Percentiles rank a stretch among this genome's conserved stretches.
These are phyloP conservation scores for Philopotamus ludificatus DNA, from an alignment of 1,140 invertebrate species.

Conservation along the genomic window DNA sequence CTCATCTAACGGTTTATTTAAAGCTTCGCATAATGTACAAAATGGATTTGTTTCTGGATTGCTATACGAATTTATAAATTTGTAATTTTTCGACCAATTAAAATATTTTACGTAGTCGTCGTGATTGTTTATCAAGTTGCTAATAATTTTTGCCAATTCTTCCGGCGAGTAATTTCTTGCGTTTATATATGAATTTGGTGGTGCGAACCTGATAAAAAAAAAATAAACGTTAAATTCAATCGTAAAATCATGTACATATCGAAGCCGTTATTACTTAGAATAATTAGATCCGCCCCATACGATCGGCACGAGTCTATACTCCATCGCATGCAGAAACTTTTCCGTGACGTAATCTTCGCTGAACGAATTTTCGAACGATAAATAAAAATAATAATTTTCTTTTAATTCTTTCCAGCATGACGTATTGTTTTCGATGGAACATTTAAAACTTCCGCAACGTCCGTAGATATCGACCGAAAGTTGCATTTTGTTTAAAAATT, in stretches of 20 bases:
- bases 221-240: not conserved
- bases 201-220: constrained; percentile 13
- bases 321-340: constrained; percentile 58
- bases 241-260: not conserved
- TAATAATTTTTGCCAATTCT: constrained; percentile 39
- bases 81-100: constrained; percentile 46
- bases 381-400: constrained; percentile 64
- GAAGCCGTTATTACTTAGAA: constrained; percentile 33
- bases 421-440: constrained; percentile 42
- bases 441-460: constrained; percentile 56
- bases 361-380: constrained; percentile 68
- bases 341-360: constrained; percentile 65
- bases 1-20: constrained; percentile 30
- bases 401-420: constrained; percentile 52
- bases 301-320: constrained; percentile 55
- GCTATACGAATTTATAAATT: constrained; percentile 32
- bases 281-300: constrained; percentile 56
- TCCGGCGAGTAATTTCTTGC: constrained; percentile 14
- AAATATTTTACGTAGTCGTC: constrained; percentile 44
- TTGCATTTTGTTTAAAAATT: constrained; percentile 50
- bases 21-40: constrained; percentile 42
- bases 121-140: constrained; percentile 43
- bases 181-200: constrained; percentile 45
- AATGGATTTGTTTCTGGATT: constrained; percentile 34
- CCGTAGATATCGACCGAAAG: constrained; percentile 67